phyloP scores from a whole-genome alignment of 2,113 vertebrate genomes.

The Myocastor coypus region DNA sequence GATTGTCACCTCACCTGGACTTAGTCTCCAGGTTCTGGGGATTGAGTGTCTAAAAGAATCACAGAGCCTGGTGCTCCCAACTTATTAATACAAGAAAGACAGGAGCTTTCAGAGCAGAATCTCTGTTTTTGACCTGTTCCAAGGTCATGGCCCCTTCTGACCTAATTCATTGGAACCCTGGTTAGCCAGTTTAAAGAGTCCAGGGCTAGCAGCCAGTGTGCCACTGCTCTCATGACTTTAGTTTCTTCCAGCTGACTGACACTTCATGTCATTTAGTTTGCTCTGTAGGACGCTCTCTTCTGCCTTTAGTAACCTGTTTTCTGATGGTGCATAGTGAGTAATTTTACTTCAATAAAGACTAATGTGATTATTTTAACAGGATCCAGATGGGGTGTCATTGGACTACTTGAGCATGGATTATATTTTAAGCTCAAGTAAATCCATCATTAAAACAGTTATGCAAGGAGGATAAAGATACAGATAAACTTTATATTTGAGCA shows the following conservation, averaged over 20 bases:
- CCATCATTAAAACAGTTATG: background rate
- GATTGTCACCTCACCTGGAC: background rate
- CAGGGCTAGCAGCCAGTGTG: background rate
- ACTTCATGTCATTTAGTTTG: background rate
- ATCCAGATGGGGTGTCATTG: background rate
- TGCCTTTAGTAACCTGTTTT: background rate
- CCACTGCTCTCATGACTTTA: background rate
- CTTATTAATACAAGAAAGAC: background rate
- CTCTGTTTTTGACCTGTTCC: background rate
- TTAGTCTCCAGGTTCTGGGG: background rate
- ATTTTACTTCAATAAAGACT: slow-evolving; percentile 15
- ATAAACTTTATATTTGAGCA: background rate
- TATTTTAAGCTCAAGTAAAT: background rate
- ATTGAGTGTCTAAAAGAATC: background rate
- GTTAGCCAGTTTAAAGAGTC: background rate
- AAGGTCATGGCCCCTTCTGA: background rate
- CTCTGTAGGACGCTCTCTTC: background rate
- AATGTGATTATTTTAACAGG: slow-evolving; percentile 6
- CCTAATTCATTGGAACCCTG: background rate
- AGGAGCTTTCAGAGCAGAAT: background rate
- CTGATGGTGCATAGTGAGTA: background rate
- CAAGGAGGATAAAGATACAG: background rate
- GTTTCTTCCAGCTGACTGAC: background rate
- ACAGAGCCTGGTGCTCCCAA: background rate
- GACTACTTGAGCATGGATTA: background rate